phyloP scores from a whole-genome alignment of 2,113 vertebrate genomes.

The Cacatua alba region DNA sequence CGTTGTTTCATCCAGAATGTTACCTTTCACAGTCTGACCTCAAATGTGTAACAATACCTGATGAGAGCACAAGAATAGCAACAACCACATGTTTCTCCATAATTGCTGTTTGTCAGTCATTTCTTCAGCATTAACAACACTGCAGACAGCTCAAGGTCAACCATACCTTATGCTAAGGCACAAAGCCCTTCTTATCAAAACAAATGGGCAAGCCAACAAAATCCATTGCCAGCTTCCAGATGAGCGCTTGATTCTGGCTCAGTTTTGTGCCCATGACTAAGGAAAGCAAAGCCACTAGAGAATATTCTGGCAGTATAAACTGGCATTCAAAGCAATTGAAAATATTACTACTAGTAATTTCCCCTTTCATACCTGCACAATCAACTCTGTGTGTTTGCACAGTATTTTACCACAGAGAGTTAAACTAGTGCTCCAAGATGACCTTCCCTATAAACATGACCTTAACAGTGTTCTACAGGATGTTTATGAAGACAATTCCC shows the following conservation, averaged over 20 bases:
- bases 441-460: background rate
- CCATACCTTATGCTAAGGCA: constrained; percentile 1
- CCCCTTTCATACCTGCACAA: background rate
- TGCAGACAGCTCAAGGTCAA: constrained; percentile 61
- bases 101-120: constrained; percentile 63
- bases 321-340: background rate
- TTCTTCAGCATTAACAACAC: constrained; percentile 33
- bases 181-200: constrained; percentile 11
- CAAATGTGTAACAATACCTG: constrained; percentile 18
- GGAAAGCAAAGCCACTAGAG: constrained; percentile 23
- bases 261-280: background rate
- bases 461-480: background rate
- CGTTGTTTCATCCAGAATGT: constrained; percentile 19
- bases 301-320: background rate
- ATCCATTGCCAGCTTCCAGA: background rate
- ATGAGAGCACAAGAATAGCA: constrained; percentile 54
- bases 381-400: background rate
- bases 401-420: background rate
- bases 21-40: constrained; percentile 48
- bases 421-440: background rate
- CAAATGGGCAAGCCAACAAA: constrained; percentile 15
- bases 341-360: background rate
- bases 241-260: constrained; percentile 4
- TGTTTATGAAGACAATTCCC: background rate
- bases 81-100: constrained; percentile 52